These are phyloP conservation scores for Microtus pennsylvanicus DNA, from an alignment of 2,113 vertebrate species.

Conservation along the genomic window DNA sequence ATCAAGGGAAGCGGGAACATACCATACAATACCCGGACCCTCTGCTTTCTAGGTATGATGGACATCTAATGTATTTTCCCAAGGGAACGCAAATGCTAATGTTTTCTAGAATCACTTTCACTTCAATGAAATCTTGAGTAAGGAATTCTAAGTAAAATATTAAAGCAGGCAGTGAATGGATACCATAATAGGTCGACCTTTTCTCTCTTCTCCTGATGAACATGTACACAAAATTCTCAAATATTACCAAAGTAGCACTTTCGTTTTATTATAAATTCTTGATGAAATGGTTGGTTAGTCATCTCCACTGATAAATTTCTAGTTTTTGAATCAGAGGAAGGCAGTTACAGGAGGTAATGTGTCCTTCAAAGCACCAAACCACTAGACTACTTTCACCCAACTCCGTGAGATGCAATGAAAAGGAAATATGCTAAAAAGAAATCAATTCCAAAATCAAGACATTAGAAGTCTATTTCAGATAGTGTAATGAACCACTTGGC, in stretches of 20 bases:
- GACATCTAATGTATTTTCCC: not conserved
- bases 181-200: not conserved
- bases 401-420: constrained; percentile 39
- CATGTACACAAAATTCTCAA: not conserved
- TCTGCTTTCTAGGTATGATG: not conserved
- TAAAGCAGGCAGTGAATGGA: not conserved
- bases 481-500: not conserved
- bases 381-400: not conserved
- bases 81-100: not conserved
- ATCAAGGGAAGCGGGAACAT: not conserved
- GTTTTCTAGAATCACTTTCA: not conserved
- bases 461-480: constrained; percentile 38
- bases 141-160: constrained; percentile 21
- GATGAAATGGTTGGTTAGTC: not conserved
- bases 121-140: constrained; percentile 21
- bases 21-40: not conserved
- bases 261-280: constrained; percentile 33
- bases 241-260: constrained; percentile 37
- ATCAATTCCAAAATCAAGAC: constrained; percentile 47
- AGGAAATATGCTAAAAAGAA: constrained; percentile 40
- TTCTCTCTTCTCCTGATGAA: not conserved
- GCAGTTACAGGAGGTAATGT: not conserved
- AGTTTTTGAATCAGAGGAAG: constrained; percentile 20
- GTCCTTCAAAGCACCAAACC: not conserved
- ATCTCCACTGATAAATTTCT: constrained; percentile 41